Conservation (phyloP, 1,140 invertebrate species). For the Anthonomus grandis region DNA sequence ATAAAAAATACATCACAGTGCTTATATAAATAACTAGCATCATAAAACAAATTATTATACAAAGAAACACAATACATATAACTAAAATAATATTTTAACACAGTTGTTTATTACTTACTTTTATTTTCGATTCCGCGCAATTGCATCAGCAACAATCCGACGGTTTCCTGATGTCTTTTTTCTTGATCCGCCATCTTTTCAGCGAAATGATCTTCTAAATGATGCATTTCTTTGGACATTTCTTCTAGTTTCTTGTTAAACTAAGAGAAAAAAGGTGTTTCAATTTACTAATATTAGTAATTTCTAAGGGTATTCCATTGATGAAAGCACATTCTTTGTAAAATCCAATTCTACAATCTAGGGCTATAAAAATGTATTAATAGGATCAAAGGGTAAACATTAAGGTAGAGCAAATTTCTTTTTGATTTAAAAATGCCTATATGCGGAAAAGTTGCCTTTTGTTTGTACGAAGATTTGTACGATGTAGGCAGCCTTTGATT, state of each 20-base stretch:
- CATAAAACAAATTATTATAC: slow-evolving; percentile 2
- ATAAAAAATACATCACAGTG: not conserved
- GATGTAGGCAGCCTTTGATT: no score
- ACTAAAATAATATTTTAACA: not conserved
- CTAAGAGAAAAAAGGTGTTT: not conserved
- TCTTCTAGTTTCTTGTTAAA: slow-evolving; percentile 37
- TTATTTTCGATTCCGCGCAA: slow-evolving; percentile 32
- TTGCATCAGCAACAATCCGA: slow-evolving; percentile 45
- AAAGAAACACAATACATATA: not conserved
- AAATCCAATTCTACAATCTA: not conserved
- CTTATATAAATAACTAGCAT: not conserved
- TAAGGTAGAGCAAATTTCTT: no score
- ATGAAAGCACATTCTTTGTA: not conserved
- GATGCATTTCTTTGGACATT: slow-evolving; percentile 48
- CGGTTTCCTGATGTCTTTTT: slow-evolving; percentile 53
- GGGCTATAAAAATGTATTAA: not conserved
- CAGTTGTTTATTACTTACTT: slow-evolving; percentile 22
- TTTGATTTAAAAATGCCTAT: no score
- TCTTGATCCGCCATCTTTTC: slow-evolving; percentile 32
- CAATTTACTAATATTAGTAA: not conserved
- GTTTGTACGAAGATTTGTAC: no score
- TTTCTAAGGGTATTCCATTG: not conserved
- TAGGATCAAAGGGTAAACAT: no score
- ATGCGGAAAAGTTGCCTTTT: no score
- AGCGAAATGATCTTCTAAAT: slow-evolving; percentile 47